Conservation (phyloP, 2,888 invertebrate genomes). For the Suillia variegata region DNA sequence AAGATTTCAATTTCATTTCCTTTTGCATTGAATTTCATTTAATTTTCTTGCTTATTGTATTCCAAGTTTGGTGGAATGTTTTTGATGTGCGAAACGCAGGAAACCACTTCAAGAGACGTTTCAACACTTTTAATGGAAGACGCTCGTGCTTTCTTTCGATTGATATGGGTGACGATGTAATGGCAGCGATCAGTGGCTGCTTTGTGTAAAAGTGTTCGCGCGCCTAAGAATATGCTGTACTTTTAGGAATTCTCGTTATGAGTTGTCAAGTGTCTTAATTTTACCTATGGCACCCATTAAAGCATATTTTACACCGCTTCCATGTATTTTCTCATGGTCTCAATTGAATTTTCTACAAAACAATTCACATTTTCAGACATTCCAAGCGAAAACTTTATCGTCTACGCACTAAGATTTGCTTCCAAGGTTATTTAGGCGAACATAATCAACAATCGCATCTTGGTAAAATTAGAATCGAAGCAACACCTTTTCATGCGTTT, state of each 20-base stretch:
- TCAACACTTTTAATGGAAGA: not conserved
- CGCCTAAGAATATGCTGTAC: too few species aligned
- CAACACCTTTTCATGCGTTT: conserved; percentile 4
- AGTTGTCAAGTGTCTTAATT: too few species aligned
- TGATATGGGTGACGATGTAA: too few species aligned
- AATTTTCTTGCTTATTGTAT: conserved; percentile 2
- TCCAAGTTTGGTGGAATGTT: conserved; percentile 2
- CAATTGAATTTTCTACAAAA: not conserved
- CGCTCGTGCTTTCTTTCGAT: too few species aligned
- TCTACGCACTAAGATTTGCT: too few species aligned
- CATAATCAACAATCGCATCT: not conserved
- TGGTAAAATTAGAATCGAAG: not conserved
- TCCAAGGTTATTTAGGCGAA: not conserved
- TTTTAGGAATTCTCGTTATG: too few species aligned
- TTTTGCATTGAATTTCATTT: conserved; percentile 4
- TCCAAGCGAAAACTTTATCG: too few species aligned
- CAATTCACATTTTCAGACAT: not conserved
- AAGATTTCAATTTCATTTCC: not conserved
- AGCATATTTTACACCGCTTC: too few species aligned
- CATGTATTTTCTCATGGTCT: not conserved
- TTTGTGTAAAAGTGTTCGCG: too few species aligned
- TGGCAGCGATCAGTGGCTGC: too few species aligned
- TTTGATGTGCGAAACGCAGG: conserved; percentile 6
- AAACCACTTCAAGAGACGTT: not conserved
- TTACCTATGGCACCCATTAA: too few species aligned